Percentiles rank a stretch among this genome's conserved stretches.
phyloP scores from a whole-genome alignment of 2,797 vertebrate species.

The Acrocephalus scirpaceus region DNA sequence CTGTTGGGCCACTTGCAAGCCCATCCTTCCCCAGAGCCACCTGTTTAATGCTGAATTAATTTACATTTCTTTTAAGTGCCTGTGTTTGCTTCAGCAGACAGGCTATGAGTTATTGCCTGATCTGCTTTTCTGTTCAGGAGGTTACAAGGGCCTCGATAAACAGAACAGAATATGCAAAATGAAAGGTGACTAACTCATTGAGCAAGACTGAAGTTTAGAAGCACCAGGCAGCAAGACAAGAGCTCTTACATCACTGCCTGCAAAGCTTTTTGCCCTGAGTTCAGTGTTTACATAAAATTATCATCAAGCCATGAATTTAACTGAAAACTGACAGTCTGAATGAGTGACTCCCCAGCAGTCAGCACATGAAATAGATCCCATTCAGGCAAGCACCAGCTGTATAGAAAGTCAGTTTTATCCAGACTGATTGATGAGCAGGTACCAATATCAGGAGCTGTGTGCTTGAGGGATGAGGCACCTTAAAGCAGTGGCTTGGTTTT shows the following conservation, averaged over 20 bases:
- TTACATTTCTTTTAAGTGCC: background rate
- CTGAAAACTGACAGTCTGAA: background rate
- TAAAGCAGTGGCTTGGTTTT: background rate
- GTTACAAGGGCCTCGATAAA: background rate
- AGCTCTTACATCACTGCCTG: background rate
- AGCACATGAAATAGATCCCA: background rate
- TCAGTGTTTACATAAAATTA: background rate
- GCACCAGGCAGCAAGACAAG: background rate
- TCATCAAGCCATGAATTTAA: conserved; percentile 6
- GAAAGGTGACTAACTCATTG: background rate
- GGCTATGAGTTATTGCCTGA: background rate
- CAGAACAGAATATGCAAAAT: background rate
- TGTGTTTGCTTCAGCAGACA: background rate
- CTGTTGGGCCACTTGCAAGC: background rate
- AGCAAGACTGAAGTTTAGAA: background rate
- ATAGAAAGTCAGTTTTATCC: background rate
- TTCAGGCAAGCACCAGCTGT: background rate
- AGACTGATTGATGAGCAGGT: conserved; percentile 14
- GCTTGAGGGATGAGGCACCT: background rate
- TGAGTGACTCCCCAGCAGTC: background rate
- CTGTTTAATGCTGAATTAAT: background rate
- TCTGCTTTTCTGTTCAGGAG: background rate
- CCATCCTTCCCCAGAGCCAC: background rate
- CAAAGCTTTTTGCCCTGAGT: background rate
- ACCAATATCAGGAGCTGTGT: background rate